Evolutionary conservation across 30 jellyfish, hydroid and myxozoan genomes (phyloP), one percentile per base, ranked within the genome.

Genomic region (Rhopilema esculentum): DNA sequence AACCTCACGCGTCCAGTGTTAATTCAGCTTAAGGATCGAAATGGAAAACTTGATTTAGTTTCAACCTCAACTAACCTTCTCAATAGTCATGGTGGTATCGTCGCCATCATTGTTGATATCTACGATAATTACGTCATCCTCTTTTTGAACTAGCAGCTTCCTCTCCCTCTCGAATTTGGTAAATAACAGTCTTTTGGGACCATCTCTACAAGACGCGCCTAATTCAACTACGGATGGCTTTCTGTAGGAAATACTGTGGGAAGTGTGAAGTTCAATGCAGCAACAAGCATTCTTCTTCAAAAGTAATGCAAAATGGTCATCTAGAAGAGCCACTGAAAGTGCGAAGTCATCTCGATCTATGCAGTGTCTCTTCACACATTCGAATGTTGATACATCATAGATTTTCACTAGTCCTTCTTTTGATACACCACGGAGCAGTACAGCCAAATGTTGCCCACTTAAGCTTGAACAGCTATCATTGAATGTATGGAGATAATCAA

Each of bases 401-500:
- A 85, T 69, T 12, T 40, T 40, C 9, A 40, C 77, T 26, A 63
- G 61, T 9, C 94, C 85, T 23, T 74, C 94, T 29, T 74, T 73
- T 0, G 66, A 27, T 21, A 53, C 67, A 19, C 67, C 80, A 1
- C 82, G 87, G 9, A 32, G 9, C 1, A 62, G 69, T 8, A 85
- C 70, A 0, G 94, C 94, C 27, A 85, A 18, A 25, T 66, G 87
- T 0, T 67, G 63, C 4, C 88, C 88, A 66, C 40, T 82, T 16
- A 74, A 72, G 69, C 79, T 57, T 20, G 76, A 29, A 26, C 24
- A 72, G 0, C 83, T 88, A 16, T 73, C 83, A 27, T 40, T 73
- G 23, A 62, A n/a, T 2, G 79, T 75, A 16, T 28, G 40, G 19
- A 28, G 66, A 79, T 74, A 74, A 66, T 61, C 88, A 27, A 62